phyloP scores from a whole-genome alignment of 2,113 vertebrate species.

The Aptenodytes forsteri region DNA sequence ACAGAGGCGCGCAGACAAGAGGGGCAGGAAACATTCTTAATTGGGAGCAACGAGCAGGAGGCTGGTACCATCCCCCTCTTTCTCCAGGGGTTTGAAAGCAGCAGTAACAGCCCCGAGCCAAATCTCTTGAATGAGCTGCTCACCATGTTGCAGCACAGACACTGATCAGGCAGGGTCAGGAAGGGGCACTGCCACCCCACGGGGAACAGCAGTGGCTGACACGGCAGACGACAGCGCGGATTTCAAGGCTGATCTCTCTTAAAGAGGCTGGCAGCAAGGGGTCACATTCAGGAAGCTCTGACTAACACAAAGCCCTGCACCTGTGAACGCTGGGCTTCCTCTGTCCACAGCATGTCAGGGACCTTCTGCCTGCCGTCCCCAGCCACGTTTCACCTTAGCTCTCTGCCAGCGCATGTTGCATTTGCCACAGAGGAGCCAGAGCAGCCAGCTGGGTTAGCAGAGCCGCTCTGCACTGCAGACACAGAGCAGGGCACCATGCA shows the following conservation, averaged over 20 bases:
- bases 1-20: not conserved
- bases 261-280: not conserved
- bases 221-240: not conserved
- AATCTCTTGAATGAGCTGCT: not conserved
- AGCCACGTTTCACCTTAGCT: not conserved
- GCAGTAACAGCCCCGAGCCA: not conserved
- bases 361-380: not conserved
- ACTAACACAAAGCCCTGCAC: not conserved
- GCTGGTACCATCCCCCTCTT: not conserved
- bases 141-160: not conserved
- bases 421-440: not conserved
- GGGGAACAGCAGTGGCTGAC: not conserved
- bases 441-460: not conserved
- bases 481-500: not conserved
- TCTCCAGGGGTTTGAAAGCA: not conserved
- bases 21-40: not conserved
- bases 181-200: not conserved
- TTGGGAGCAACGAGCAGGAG: not conserved
- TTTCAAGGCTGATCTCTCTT: not conserved
- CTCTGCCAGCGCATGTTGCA: rapidly evolving
- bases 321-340: no score
- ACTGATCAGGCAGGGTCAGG: not conserved
- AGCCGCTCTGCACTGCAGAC: not conserved
- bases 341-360: not conserved
- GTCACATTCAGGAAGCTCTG: not conserved